Evolutionary conservation across 2,888 invertebrate species (phyloP), one percentile per base, ranked within the genome.

Genomic region (Heterodera filipjevi): DNA sequence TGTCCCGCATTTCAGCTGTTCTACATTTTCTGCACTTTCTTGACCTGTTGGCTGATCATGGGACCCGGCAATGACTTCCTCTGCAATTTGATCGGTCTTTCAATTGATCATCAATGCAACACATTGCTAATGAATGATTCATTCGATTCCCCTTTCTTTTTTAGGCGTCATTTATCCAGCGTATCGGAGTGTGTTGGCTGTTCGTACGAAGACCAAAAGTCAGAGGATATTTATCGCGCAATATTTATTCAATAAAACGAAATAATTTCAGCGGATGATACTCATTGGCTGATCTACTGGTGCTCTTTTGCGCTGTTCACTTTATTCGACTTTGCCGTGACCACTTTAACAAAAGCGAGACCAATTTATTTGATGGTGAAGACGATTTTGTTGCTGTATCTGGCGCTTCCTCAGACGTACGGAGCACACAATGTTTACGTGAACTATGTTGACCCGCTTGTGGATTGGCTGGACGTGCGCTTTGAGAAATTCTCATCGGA

Each of bases 201-300:
- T 92, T 66, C 92, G 92, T 83, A 90, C 90, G 35, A 76, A 82
- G 19, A 84, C 87, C 81, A 91, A 91, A 85, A 91, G 91, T 73
- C n/a, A n/a, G 82, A 84, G 97, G 14, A 5, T 16, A 16, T 22
- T 39, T 32, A 16, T 32, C 19, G 33, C 35, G 19, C 19, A 49
- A 49, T 19, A 5, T 33, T 32, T 19, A 71, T 33, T 44, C 27
- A 5, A n/a, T n/a, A n/a, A n/a, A n/a, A 16, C 35, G 30, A 19
- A n/a, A 10, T n/a, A 22, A 44, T 49, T 49, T 46, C 39, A 73
- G 73, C 33, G 35, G 73, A 73, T 27, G 73, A 73, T 22, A 73
- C 73, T 1, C 73, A 73, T 49, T 73, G 73, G 73, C n/a, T 73
- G n/a, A 64, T 73, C 8, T 73, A 73, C n/a, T 73, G 46, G 80